A percentile compares a stretch with the other conserved stretches of the same genome.
Conservation (phyloP, 2,888 invertebrate species). For the Melitaea athalia region DNA sequence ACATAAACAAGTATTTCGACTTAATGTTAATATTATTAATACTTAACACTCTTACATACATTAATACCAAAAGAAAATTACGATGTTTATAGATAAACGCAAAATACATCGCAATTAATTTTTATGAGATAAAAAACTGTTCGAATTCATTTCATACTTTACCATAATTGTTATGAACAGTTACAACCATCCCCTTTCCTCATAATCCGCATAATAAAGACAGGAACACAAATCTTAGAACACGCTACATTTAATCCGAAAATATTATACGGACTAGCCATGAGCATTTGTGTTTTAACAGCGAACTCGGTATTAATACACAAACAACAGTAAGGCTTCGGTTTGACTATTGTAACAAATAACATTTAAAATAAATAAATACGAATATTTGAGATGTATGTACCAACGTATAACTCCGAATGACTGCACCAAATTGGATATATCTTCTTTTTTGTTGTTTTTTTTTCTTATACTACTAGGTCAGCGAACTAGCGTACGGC, state of each 20-base stretch:
- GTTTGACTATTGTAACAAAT: not conserved
- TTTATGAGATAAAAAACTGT: not conserved
- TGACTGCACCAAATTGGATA: no score
- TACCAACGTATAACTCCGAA: no score
- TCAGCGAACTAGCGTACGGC: no score
- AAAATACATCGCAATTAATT: not conserved
- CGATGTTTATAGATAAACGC: no score
- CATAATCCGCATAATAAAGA: not conserved
- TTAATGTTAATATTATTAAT: no score
- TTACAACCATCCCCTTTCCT: not conserved
- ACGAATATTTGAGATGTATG: no score
- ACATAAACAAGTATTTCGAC: no score
- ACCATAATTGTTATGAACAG: not conserved
- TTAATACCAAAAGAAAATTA: no score
- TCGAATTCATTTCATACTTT: not conserved
- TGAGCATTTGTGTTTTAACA: constrained; percentile 4
- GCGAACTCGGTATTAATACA: constrained; percentile 1
- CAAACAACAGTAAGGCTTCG: not conserved
- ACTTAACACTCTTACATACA: no score
- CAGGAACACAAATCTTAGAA: constrained; percentile 1
- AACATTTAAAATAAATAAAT: no score
- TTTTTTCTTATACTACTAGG: no score
- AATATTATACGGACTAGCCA: not conserved
- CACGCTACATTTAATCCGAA: constrained; percentile 11
- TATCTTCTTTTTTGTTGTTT: no score